Percentiles rank a stretch among this genome's conserved stretches.
phyloP scores from a whole-genome alignment of 2,888 invertebrate species.

The Temnothorax ravouxi region DNA sequence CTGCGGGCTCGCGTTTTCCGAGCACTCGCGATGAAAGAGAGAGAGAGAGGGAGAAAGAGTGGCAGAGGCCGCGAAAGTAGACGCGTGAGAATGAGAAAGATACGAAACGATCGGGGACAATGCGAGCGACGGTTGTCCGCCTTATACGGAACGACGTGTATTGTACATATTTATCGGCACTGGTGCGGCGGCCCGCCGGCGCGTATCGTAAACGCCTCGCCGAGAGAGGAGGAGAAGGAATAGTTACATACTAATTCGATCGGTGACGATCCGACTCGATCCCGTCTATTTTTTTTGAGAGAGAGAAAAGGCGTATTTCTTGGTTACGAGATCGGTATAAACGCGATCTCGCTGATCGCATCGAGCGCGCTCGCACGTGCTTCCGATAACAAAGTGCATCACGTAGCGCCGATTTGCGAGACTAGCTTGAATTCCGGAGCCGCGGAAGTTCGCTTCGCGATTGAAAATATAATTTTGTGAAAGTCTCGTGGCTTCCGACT shows the following conservation, averaged over 20 bases:
- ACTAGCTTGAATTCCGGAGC: background rate
- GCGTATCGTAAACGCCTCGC: constrained; percentile 1
- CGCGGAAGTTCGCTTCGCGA: constrained; percentile 3
- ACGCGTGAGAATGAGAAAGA: constrained; percentile 78
- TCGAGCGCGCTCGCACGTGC: background rate
- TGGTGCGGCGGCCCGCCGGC: background rate
- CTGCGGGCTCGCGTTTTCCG: background rate
- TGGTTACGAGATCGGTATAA: background rate
- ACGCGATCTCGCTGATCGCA: constrained; percentile 3
- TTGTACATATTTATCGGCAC: constrained; percentile 66
- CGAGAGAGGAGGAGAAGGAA: constrained; percentile 3
- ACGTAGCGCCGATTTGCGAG: constrained; percentile 17
- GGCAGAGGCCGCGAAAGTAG: constrained; percentile 65
- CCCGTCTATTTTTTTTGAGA: background rate
- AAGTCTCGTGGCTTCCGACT: constrained; percentile 16
- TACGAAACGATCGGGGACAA: constrained; percentile 71
- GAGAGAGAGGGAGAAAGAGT: constrained; percentile 28
- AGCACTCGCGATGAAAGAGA: constrained; percentile 26
- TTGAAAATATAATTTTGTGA: constrained; percentile 32
- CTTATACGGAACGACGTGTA: constrained; percentile 67
- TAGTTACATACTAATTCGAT: constrained; percentile 31
- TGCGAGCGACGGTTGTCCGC: constrained; percentile 52
- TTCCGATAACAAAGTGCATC: constrained; percentile 27
- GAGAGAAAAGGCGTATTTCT: background rate
- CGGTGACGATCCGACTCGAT: background rate